Base-by-base conservation (phyloP, 2,797 vertebrate species). In the Cheirogaleus major region DNA sequence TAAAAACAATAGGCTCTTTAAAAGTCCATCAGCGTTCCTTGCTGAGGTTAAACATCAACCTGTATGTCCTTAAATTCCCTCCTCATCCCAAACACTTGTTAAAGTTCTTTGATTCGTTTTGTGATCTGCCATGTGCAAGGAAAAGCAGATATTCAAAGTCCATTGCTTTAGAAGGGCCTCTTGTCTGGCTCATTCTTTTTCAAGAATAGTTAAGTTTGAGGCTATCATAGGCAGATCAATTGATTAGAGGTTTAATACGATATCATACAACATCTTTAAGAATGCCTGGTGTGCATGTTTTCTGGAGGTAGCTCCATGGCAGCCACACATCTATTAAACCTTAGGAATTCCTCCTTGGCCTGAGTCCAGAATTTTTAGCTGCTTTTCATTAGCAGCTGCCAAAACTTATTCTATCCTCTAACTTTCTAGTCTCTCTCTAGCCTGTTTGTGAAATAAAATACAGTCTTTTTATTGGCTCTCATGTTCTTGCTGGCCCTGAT, bases 171-270 rank as follows among this genome's bases (percentile, higher is more conserved):
- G 9, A 63, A 83, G 5, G 15, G 4, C 11, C n/a, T 85, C 35
- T 1, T 25, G n/a, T 48, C 25, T 57, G 9, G 73, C 13, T 73
- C 73, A n/a, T 70, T 32, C 5, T 79, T 96, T 79, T 79, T 65
- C 23, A 89, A 41, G 38, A 89, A 72, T 1, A 80, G 63, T 67
- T 72, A 79, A 61, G 52, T 75, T 50, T 79, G 50, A 95, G 45
- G 78, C 2, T 27, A 75, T 32, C 7, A 18, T 3, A 48, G 61
- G 69, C 43, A 50, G n/a, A 23, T 72, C 52, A n/a, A 32, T 52
- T 89, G 41, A 67, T 93, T 92, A 94, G 20, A 61, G 5, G 73
- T 85, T 38, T 81, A 91, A 73, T 72, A 69, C 23, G 41, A 93
- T 50, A 72, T 30, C n/a, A 30, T 86, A 87, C 10, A 70, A 69